Evolutionary conservation across 2,113 vertebrate species (phyloP).

Genomic region (Paramisgurnus dabryanus): DNA sequence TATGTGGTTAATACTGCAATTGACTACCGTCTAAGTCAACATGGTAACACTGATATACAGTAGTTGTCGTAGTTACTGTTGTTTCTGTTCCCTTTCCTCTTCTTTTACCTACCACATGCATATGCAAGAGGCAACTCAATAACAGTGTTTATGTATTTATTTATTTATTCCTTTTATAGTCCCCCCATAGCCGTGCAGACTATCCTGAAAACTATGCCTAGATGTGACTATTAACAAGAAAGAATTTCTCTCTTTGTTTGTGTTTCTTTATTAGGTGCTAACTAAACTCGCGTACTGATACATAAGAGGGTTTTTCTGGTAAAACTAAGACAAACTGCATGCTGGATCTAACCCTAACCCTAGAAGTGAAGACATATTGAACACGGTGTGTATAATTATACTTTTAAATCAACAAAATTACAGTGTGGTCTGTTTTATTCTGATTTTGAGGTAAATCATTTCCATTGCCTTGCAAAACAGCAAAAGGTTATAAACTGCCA

Average conservation of each 20-base stretch:
- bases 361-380: slow-evolving; percentile 60
- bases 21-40: neutral
- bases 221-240: slow-evolving; percentile 26
- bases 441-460: slow-evolving; percentile 28
- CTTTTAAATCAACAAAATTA: slow-evolving; percentile 26
- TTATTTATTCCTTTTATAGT: slow-evolving; percentile 48
- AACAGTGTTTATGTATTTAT: slow-evolving; percentile 23
- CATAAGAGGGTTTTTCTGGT: slow-evolving; percentile 63
- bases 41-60: neutral
- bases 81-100: slow-evolving; percentile 34
- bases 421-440: slow-evolving; percentile 12
- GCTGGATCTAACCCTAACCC: slow-evolving; percentile 10
- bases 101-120: slow-evolving; percentile 31
- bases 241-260: slow-evolving; percentile 39
- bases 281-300: slow-evolving; percentile 63
- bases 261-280: slow-evolving; percentile 67
- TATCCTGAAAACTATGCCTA: slow-evolving; percentile 11
- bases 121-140: slow-evolving; percentile 44
- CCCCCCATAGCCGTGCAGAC: neutral
- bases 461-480: slow-evolving; percentile 11
- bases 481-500: neutral
- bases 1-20: neutral
- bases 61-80: slow-evolving; percentile 30
- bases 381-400: slow-evolving; percentile 63
- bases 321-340: slow-evolving; percentile 57